Evolutionary conservation across 2,113 vertebrate species (phyloP).

Genomic region (Podocnemis expansa): DNA sequence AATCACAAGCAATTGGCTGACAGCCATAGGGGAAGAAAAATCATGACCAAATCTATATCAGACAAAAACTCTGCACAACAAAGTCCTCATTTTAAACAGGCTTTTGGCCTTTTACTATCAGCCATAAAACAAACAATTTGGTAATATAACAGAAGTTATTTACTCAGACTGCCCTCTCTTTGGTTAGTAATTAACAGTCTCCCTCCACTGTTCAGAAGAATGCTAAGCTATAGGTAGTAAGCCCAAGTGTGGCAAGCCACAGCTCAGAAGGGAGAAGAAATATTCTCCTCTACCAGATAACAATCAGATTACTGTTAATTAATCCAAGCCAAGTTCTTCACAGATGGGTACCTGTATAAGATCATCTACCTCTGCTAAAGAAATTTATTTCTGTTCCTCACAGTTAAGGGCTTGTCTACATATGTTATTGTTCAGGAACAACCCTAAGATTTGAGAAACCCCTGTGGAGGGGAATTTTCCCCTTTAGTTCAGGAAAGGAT

Average conservation of each 20-base stretch:
- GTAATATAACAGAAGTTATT: not conserved
- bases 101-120: not conserved
- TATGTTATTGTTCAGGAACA: not conserved
- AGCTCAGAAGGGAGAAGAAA: not conserved
- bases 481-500: not conserved
- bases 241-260: not conserved
- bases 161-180: not conserved
- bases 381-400: not conserved
- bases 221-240: not conserved
- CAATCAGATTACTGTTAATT: not conserved
- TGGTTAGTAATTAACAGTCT: not conserved
- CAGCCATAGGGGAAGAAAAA: not conserved
- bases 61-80: not conserved
- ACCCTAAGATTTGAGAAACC: not conserved
- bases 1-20: not conserved
- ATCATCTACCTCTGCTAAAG: accelerated
- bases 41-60: not conserved
- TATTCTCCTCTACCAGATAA: not conserved
- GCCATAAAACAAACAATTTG: not conserved
- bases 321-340: not conserved
- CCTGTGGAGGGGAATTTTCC: not conserved
- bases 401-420: not conserved
- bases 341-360: not conserved
- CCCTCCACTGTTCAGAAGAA: not conserved
- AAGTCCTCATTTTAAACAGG: not conserved